Conservation (phyloP, 2,888 invertebrate genomes). For the Agrotis puta region DNA sequence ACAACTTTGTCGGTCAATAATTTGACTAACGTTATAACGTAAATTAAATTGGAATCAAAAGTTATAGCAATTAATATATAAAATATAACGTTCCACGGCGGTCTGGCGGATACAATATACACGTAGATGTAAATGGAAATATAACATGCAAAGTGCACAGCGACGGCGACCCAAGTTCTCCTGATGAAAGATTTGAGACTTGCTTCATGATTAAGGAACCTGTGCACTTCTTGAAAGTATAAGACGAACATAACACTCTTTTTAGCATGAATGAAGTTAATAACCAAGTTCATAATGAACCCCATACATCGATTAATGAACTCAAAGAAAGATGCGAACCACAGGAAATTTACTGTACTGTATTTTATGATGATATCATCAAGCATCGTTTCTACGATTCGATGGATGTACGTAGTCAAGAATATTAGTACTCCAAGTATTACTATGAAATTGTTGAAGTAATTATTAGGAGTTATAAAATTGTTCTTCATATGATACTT, state of each 20-base stretch:
- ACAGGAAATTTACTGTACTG: neutral
- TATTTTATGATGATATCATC: slow-evolving; percentile 17
- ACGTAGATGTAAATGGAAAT: neutral
- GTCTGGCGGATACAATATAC: neutral
- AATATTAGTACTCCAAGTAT: neutral
- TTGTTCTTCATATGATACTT: slow-evolving; percentile 17
- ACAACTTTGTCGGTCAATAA: slow-evolving; percentile 22
- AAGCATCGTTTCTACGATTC: slow-evolving; percentile 1
- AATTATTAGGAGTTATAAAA: slow-evolving; percentile 7
- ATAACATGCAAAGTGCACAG: neutral
- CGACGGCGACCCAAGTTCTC: slow-evolving; percentile 18
- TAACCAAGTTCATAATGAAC: slow-evolving; percentile 18
- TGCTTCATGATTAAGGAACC: slow-evolving; percentile 10
- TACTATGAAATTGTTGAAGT: neutral
- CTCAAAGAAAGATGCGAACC: slow-evolving; percentile 20
- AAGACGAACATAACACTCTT: slow-evolving; percentile 13
- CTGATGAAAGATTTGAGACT: neutral
- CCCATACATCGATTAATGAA: neutral
- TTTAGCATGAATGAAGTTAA: neutral
- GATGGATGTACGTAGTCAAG: neutral
- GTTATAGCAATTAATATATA: neutral
- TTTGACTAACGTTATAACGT: slow-evolving; percentile 9
- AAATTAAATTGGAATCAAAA: slow-evolving; percentile 20
- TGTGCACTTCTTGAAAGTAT: slow-evolving; percentile 33
- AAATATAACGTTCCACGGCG: slow-evolving; percentile 17